phyloP scores from a whole-genome alignment of 2,888 invertebrate species.

The Lamellibrachia columna region DNA sequence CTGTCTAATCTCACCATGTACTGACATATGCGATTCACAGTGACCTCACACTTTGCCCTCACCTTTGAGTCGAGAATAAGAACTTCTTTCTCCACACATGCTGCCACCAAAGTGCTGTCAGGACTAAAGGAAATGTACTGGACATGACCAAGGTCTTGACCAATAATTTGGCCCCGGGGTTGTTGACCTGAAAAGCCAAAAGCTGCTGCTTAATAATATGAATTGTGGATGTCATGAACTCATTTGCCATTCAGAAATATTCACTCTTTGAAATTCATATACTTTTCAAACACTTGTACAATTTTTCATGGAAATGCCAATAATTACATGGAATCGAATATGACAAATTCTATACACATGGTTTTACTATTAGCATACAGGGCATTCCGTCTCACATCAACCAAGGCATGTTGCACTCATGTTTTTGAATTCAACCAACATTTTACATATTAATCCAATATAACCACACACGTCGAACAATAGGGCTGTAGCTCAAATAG shows the following conservation, averaged over 20 bases:
- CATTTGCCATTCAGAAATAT: background rate
- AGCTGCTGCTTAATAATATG: background rate
- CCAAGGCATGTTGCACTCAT: no score
- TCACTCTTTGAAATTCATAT: background rate
- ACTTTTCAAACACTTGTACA: background rate
- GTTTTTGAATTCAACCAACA: no score
- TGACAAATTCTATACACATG: no score
- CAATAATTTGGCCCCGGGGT: conserved; percentile 50
- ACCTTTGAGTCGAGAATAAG: conserved; percentile 49
- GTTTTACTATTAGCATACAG: no score
- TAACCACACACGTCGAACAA: no score
- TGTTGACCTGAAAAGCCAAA: conserved; percentile 44
- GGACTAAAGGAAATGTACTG: conserved; percentile 51
- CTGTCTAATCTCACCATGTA: background rate
- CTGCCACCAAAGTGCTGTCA: conserved; percentile 54
- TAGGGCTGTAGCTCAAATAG: no score
- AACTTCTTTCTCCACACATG: conserved; percentile 53
- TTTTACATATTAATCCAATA: no score
- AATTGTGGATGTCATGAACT: background rate
- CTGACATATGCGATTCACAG: background rate
- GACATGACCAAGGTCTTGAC: conserved; percentile 50
- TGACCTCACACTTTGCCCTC: conserved; percentile 19
- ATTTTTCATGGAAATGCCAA: no score
- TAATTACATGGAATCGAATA: no score
- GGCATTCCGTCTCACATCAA: no score